Evolutionary conservation across 1,140 invertebrate genomes (phyloP).

Genomic region (Galendromus occidentalis): DNA sequence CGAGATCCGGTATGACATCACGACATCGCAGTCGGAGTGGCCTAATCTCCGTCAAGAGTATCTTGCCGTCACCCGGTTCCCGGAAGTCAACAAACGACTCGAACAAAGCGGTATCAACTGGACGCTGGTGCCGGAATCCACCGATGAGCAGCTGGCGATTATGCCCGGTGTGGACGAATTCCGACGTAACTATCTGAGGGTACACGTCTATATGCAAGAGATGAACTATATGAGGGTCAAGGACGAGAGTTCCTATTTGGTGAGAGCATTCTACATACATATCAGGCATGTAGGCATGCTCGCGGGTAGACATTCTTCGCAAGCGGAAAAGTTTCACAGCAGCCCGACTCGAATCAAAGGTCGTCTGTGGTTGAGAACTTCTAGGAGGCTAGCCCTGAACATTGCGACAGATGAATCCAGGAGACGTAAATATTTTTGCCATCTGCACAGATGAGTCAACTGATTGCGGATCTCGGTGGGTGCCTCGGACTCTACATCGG

Average conservation of each 20-base stretch:
- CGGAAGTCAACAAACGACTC: conserved; percentile 6
- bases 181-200: conserved; percentile 17
- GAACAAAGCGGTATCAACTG: conserved; percentile 4
- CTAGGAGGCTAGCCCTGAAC: too few relatives aligned
- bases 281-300: too few relatives aligned
- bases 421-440: neutral
- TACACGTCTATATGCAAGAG: conserved; percentile 19
- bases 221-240: conserved; percentile 18
- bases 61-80: conserved; percentile 15
- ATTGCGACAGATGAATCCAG: neutral
- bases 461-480: conserved; percentile 18
- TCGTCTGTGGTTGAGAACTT: too few relatives aligned
- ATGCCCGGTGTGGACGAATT: conserved; percentile 9
- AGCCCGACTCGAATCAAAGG: too few relatives aligned
- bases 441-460: conserved; percentile 15
- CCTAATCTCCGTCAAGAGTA: conserved; percentile 16
- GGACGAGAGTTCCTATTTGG: conserved; percentile 17
- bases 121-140: neutral
- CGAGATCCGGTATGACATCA: conserved; percentile 17
- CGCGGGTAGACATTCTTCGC: neutral
- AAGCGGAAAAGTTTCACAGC: neutral
- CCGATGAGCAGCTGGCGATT: neutral
- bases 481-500: conserved; percentile 18
- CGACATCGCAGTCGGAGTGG: conserved; percentile 18
- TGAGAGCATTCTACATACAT: conserved; percentile 12